Base-by-base conservation (phyloP, 2,888 invertebrate species). In the Empis stercorea region DNA sequence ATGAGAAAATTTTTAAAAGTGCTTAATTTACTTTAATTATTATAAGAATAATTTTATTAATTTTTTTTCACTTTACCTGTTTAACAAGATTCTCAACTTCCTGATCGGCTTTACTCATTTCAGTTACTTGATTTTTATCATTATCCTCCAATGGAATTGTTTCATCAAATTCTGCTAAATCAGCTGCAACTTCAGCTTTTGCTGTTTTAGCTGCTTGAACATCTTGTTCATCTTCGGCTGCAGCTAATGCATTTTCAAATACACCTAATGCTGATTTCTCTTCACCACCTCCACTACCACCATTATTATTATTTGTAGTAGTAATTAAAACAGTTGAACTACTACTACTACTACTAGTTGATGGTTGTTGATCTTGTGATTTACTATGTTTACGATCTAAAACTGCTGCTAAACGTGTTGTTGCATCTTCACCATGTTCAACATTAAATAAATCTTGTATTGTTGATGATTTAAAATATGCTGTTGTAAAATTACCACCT, bases 401-500 rank as follows among this genome's bases (percentile, higher is more conserved):
- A 11, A 76, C 71, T 55, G 77, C 76, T 2, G 76, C 74, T 74
- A 78, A 74, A 52, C 79, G 67, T 39, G 70, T 69, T 0, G 73
- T 66, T 1, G 76, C 76, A 55, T 75, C 78, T 55, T 80, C 79
- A 14, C 73, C 71, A 50, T 76, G 72, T 59, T 84, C 81, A 50
- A 87, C 81, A 47, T 84, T 82, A 69, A 96, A 95, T 48, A 96
- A 73, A 68, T 96, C 95, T 69, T 86, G 85, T 60, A 96, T 92
- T 43, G 92, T 92, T n/a, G 87, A 79, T 77, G 84, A 65, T 50
- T 93, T 89, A 72, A 99, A 92, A 71, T 87, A 94, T 0, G 93
- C 89, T 13, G 97, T 94, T 27, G 96, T 99, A 68, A 99, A 99
- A 72, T 94, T 95, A 10, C 97, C 99, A 56, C 91, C 94, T 72